phyloP scores from a whole-genome alignment of 2,888 invertebrate species.

The Phaedon cochleariae region DNA sequence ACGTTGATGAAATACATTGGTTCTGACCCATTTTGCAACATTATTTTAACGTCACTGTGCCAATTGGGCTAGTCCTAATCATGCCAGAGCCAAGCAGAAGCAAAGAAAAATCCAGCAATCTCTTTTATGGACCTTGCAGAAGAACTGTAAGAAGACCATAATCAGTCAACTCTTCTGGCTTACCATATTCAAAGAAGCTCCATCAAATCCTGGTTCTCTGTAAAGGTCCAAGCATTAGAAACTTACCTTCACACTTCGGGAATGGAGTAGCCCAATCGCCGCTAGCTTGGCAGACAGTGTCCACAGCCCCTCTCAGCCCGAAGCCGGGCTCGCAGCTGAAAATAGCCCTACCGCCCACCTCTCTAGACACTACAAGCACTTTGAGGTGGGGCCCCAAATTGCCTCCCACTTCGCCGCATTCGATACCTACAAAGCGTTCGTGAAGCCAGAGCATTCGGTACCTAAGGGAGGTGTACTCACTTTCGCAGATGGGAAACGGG shows the following conservation, averaged over 20 bases:
- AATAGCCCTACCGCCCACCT: slow-evolving; percentile 82
- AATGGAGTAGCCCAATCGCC: slow-evolving; percentile 84
- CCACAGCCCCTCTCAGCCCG: slow-evolving; percentile 77
- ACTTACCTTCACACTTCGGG: slow-evolving; percentile 77
- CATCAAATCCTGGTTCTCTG: slow-evolving; percentile 19
- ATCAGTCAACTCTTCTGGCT: too few species aligned
- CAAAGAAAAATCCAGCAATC: too few species aligned
- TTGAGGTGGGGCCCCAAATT: slow-evolving; percentile 69
- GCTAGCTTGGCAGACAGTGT: slow-evolving; percentile 78
- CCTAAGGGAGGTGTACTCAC: slow-evolving; percentile 62
- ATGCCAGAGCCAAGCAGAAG: too few species aligned
- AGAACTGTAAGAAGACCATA: too few species aligned
- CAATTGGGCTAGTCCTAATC: too few species aligned
- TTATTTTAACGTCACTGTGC: too few species aligned
- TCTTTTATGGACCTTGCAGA: too few species aligned
- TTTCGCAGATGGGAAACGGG: slow-evolving; percentile 83
- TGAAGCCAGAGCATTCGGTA: not conserved
- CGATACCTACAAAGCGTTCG: slow-evolving; percentile 67
- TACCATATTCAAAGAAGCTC: not conserved
- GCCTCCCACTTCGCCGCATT: slow-evolving; percentile 78
- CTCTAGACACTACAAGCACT: slow-evolving; percentile 78
- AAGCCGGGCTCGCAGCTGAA: slow-evolving; percentile 83
- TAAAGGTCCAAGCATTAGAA: slow-evolving; percentile 28
- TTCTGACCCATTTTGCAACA: too few species aligned
- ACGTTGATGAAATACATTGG: too few species aligned